Evolutionary conservation across 2,113 vertebrate genomes (phyloP).

Genomic region (Morone chrysops): DNA sequence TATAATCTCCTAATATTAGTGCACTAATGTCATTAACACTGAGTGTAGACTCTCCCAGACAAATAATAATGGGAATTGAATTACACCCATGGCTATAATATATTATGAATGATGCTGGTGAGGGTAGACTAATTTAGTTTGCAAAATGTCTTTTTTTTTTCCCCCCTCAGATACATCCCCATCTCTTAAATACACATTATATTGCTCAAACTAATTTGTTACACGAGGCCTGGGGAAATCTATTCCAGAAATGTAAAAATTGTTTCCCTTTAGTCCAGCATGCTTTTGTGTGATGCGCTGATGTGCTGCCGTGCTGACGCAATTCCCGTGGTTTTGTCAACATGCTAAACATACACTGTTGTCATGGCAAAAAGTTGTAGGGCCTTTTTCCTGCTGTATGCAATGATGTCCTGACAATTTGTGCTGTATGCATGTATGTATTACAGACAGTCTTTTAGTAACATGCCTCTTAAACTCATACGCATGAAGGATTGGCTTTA

Average conservation of each 20-base stretch:
- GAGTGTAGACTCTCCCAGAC: slow-evolving; percentile 14
- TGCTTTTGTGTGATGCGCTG: slow-evolving; percentile 49
- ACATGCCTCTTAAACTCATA: slow-evolving; percentile 27
- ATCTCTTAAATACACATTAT: slow-evolving; percentile 60
- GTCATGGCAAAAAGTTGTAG: slow-evolving; percentile 53
- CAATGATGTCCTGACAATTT: slow-evolving; percentile 32
- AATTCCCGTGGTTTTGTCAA: slow-evolving; percentile 58
- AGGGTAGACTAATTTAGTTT: slow-evolving; percentile 51
- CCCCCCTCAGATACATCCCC: slow-evolving; percentile 15
- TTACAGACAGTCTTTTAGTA: slow-evolving; percentile 9
- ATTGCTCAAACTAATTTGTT: slow-evolving; percentile 56
- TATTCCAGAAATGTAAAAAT: slow-evolving; percentile 28
- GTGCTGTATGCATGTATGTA: slow-evolving; percentile 41
- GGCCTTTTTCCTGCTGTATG: slow-evolving; percentile 43
- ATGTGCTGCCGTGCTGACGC: slow-evolving; percentile 45
- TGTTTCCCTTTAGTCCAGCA: slow-evolving; percentile 26
- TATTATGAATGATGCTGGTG: slow-evolving; percentile 67
- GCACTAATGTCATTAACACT: slow-evolving; percentile 14
- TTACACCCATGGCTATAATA: slow-evolving; percentile 66
- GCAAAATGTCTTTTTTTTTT: slow-evolving; percentile 37
- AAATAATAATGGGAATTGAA: slow-evolving; percentile 47
- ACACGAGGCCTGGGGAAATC: slow-evolving; percentile 50
- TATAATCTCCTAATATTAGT: slow-evolving; percentile 7
- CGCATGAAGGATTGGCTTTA: slow-evolving; percentile 65
- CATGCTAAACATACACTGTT: slow-evolving; percentile 48